Base-by-base conservation (phyloP, 64 coral and sea anemone genomes). In the Pocillopora verrucosa region DNA sequence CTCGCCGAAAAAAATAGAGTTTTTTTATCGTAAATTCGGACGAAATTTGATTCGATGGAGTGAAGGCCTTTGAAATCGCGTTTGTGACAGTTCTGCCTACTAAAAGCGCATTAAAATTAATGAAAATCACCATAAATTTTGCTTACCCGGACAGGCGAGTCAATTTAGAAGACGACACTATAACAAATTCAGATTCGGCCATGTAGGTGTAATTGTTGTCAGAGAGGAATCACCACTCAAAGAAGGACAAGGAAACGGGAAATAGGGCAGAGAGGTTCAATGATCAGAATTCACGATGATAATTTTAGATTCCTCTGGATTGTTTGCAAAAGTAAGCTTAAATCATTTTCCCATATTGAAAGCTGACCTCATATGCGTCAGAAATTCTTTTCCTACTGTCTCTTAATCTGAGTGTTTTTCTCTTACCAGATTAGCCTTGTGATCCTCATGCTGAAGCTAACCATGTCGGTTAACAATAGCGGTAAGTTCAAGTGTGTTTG, bases 41-140 rank as follows among this genome's bases (percentile, higher is more conserved):
- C 35, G 35, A 22, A 34, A 67, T 65, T 19, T 41, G 82, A 85
- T 10, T 72, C 17, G n/a, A 65, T 20, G 63, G 67, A 19, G 19
- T 7, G 16, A 38, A 17, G 20, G 17, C 75, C 36, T 56, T 77
- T 77, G 37, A 77, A 38, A 34, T 62, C 35, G 65, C 9, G 6
- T 19, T 51, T 51, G 41, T 51, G 82, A 72, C 82, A 85, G 61
- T 0, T 72, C 82, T 69, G 82, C 82, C 35, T 85, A 1, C 36
- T 85, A 56, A 85, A 72, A 67, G 82, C 19, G 63, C 82, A 85
- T 85, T 85, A 85, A 85, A 85, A 85, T 85, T 85, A 56, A 85
- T 85, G 82, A 85, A 72, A 85, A 72, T 85, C 82, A 20, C 82
- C 22, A 85, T 85, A 85, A 57, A 85, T 63, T 85, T 85, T 37